A percentile compares a stretch with the other conserved stretches of the same genome.
Conservation (phyloP, 2,888 invertebrate species). For the Cryptocephalus moraei region DNA sequence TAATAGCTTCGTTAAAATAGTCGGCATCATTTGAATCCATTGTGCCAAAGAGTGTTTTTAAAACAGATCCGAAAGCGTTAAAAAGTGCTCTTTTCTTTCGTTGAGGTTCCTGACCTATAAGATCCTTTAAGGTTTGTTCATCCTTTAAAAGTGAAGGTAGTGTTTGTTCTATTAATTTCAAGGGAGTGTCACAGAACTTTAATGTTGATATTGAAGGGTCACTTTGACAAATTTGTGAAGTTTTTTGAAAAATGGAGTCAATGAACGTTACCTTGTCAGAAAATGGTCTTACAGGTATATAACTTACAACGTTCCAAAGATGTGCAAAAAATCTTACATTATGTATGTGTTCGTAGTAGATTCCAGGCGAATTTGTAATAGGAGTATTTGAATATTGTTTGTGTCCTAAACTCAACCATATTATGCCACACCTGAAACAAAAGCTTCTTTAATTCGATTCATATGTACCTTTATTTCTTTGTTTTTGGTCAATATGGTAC, state of each 20-base stretch:
- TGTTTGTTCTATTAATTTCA: conserved; percentile 1
- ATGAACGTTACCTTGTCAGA: conserved; percentile 5
- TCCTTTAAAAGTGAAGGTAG: background rate
- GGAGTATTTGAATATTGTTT: background rate
- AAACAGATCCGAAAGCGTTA: conserved; percentile 6
- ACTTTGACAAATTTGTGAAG: conserved; percentile 2
- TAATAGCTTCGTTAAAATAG: conserved; percentile 9
- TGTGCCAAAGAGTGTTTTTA: conserved; percentile 11
- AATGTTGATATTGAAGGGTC: background rate
- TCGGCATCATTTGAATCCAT: conserved; percentile 12
- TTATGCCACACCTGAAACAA: conserved; percentile 7
- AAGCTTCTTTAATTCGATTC: conserved; percentile 10
- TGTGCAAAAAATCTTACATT: conserved; percentile 4
- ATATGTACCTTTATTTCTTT: conserved; percentile 11
- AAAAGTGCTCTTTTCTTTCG: conserved; percentile 4
- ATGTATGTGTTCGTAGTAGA: conserved; percentile 7
- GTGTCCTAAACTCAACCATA: background rate
- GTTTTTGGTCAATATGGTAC: conserved; percentile 3
- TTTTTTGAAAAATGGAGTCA: conserved; percentile 3
- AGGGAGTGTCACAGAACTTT: conserved; percentile 2
- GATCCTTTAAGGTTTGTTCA: background rate
- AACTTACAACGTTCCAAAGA: conserved; percentile 8
- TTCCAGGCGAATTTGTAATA: conserved; percentile 2
- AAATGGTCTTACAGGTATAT: conserved; percentile 4
- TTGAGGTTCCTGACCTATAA: background rate